Evolutionary conservation across 2,888 invertebrate genomes (phyloP), one percentile per base, ranked within the genome.

Genomic region (Lingula anatina): DNA sequence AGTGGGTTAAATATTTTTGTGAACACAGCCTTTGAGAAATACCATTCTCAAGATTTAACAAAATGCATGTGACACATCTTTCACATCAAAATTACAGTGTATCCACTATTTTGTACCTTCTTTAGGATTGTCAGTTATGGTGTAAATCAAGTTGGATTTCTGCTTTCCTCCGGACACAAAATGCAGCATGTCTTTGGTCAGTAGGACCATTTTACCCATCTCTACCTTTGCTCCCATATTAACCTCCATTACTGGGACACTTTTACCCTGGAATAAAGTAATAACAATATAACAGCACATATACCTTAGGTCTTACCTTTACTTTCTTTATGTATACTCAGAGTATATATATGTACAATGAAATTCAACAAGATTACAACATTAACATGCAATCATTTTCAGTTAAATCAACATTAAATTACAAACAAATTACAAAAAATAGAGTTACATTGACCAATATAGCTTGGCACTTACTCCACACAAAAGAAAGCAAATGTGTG

Each of bases 201-300:
- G 27, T 24, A 23, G 47, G 1, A 47, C 42, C 42, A 47, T 42
- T 7, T 50, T 51, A 4, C 54, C 51, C 1, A 38, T 28, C 35
- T 45, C 49, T 21, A 68, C 65, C 46, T 61, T 60, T 15, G 59
- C 65, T 20, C 62, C 60, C 20, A 51, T 56, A 49, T 69, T 69
- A 46, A 59, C 56, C 25, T 66, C 51, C 45, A 70, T 49, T 23
- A 68, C 53, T 18, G 70, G 70, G 1, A 56, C 50, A 18, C 51
- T 44, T 44, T 61, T 61, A 46, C 61, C 65, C 70, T 70, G 56
- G 18, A 54, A 55, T 12, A n/a, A 36, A 38, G 49, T 23, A 45
- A 28, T 27, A 27, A 21, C 7, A 26, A 3, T 15, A 44, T n/a
- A 26, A 15, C n/a, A 44, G 31, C 9, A 31, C 15, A 31, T 31